A percentile compares a stretch with the other conserved stretches of the same genome.
phyloP scores from a whole-genome alignment of 2,113 vertebrate species.

The Grus americana region DNA sequence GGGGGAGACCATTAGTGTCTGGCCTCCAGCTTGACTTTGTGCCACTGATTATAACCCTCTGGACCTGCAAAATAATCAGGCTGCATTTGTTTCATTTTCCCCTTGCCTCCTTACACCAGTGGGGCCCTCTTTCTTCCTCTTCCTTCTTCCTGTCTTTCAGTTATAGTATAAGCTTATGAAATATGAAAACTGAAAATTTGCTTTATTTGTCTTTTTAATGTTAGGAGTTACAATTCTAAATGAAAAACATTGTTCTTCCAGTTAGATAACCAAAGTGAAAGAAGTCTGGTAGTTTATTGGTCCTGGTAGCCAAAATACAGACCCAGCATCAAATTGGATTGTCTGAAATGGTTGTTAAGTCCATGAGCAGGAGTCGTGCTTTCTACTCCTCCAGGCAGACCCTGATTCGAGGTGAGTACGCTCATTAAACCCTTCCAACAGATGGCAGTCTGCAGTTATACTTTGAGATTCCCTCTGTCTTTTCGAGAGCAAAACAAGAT shows the following conservation, averaged over 20 bases:
- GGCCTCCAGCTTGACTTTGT: not conserved
- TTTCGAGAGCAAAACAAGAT: conserved; percentile 3
- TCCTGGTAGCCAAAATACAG: not conserved
- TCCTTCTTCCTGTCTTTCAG: not conserved
- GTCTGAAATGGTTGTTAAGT: not conserved
- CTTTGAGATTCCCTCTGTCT: not conserved
- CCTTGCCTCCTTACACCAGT: not conserved
- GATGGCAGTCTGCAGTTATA: conserved; percentile 34
- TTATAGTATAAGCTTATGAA: not conserved
- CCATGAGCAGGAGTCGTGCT: not conserved
- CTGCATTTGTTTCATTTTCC: not conserved
- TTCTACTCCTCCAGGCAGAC: not conserved
- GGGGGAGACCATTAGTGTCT: not conserved
- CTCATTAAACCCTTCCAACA: conserved; percentile 50
- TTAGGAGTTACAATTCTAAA: not conserved
- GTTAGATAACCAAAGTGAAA: not conserved
- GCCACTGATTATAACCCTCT: not conserved
- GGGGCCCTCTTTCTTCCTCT: not conserved
- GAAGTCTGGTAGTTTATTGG: not conserved
- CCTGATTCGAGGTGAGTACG: not conserved
- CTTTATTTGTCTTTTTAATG: not conserved
- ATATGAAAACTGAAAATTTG: not conserved
- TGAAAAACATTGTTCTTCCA: not conserved
- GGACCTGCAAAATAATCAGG: not conserved
- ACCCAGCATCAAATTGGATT: not conserved